Percentiles rank a stretch among this genome's conserved stretches.
Evolutionary conservation across 30 jellyfish, hydroid and myxozoan species (phyloP).

Genomic region (Hydra vulgaris): DNA sequence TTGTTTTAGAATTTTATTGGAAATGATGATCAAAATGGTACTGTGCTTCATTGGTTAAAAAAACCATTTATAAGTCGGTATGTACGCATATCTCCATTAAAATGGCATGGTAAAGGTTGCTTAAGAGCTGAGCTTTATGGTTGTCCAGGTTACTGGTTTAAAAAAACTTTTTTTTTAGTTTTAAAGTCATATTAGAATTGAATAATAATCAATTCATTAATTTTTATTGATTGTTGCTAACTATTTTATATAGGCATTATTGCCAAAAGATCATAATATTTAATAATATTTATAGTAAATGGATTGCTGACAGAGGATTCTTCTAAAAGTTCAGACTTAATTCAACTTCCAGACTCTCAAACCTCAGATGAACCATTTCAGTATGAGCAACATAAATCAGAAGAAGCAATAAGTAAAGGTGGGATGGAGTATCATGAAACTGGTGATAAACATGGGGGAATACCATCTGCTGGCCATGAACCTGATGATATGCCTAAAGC

Average conservation of each 20-base stretch:
- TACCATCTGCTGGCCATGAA: neutral
- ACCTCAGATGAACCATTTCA: neutral
- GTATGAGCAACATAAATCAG: neutral
- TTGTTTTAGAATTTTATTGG: slow-evolving; percentile 60
- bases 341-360: neutral
- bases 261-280: too few species aligned
- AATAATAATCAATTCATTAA: neutral
- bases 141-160: slow-evolving; percentile 58
- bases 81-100: slow-evolving; percentile 65
- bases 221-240: too few species aligned
- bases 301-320: too few species aligned
- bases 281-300: too few species aligned
- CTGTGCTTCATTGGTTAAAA: slow-evolving; percentile 82
- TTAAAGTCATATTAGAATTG: neutral
- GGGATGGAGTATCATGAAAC: slow-evolving; percentile 3
- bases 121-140: slow-evolving; percentile 82
- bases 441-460: slow-evolving; percentile 1
- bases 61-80: slow-evolving; percentile 44
- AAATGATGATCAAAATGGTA: slow-evolving; percentile 92
- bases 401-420: slow-evolving; percentile 3
- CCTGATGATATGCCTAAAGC: slow-evolving; percentile 17
- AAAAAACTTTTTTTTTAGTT: neutral
- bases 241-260: too few species aligned
- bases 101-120: slow-evolving; percentile 98
- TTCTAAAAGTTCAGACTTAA: neutral